A percentile compares a stretch with the other conserved stretches of the same genome.
Conservation (phyloP, 1,140 invertebrate species). For the Trichonephila inaurata region DNA sequence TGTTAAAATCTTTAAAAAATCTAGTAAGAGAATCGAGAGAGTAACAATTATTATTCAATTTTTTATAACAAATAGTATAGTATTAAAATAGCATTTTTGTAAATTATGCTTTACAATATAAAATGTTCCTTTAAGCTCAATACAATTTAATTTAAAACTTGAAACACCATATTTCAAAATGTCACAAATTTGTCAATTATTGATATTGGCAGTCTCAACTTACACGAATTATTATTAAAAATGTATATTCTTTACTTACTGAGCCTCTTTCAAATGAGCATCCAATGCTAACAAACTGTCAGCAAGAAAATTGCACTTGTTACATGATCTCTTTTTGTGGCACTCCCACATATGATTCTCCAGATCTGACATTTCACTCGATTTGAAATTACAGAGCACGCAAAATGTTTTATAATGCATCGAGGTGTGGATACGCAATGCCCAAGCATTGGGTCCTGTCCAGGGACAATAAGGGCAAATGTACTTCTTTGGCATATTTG, state of each 20-base stretch:
- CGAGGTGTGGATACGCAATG: slow-evolving; percentile 93
- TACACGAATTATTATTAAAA: neutral
- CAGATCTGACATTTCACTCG: slow-evolving; percentile 90
- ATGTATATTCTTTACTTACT: slow-evolving; percentile 80
- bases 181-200: neutral
- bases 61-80: too few species aligned
- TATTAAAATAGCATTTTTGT: too few species aligned
- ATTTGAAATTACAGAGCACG: slow-evolving; percentile 94
- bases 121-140: too few species aligned
- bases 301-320: slow-evolving; percentile 91
- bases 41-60: too few species aligned
- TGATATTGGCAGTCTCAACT: too few species aligned
- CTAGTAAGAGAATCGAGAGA: too few species aligned
- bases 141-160: too few species aligned
- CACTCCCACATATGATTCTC: slow-evolving; percentile 94
- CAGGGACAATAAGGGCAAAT: slow-evolving; percentile 93
- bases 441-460: slow-evolving; percentile 96
- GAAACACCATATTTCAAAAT: neutral
- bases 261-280: slow-evolving; percentile 86
- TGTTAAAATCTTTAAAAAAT: too few species aligned
- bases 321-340: slow-evolving; percentile 93
- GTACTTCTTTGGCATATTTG: slow-evolving; percentile 83
- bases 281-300: slow-evolving; percentile 89
- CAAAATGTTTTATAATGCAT: slow-evolving; percentile 96
- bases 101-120: too few species aligned